Base-by-base conservation (phyloP, 2,113 vertebrate species). In the Porphyrio hochstetteri region DNA sequence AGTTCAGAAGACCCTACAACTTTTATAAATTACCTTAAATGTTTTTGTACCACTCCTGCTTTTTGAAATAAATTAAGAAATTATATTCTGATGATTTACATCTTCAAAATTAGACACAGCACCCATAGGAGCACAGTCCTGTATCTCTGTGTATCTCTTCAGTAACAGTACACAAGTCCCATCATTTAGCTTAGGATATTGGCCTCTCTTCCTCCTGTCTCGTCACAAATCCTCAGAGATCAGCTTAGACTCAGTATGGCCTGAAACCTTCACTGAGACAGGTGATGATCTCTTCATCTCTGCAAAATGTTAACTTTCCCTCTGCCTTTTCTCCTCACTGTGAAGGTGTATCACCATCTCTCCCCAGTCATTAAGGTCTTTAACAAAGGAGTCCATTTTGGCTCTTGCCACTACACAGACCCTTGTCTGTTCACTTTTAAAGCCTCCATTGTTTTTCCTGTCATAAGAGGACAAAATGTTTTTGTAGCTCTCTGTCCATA, bases 81-180 rank as follows among this genome's bases (percentile, higher is more conserved):
- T 61, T 0, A 25, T 71, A 64, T 80, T 91, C 53, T 50, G 10
- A 69, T 77, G 23, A 48, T 0, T 8, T 81, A 14, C 4, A 2
- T 55, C 21, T 68, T 89, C 44, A 88, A 35, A 76, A 88, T 69
- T 46, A 86, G 20, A 28, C 6, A 10, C 38, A 72, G 27, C 36
- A 68, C 5, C 7, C 36, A 14, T 20, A 59, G 11, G 28, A 78
- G 13, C 56, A 27, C 29, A 60, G 35, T 63, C 35, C 28, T 0
- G 0, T 64, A 11, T 75, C 36, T 82, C 16, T 64, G 21, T 61
- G 35, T 53, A 3, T 21, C 18, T 12, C 1, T 85, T 85, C 67
- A 68, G 44, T 0, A 0, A 16, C n/a, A 57, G 33, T 31, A 42
- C 4, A 4, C 13, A 63, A 50, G 15, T 72, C 10, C 11, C 24